Percentiles rank a stretch among this genome's conserved stretches.
These are phyloP conservation scores for Idaea biselata DNA, from an alignment of 2,888 invertebrate species.

Conservation along the genomic window DNA sequence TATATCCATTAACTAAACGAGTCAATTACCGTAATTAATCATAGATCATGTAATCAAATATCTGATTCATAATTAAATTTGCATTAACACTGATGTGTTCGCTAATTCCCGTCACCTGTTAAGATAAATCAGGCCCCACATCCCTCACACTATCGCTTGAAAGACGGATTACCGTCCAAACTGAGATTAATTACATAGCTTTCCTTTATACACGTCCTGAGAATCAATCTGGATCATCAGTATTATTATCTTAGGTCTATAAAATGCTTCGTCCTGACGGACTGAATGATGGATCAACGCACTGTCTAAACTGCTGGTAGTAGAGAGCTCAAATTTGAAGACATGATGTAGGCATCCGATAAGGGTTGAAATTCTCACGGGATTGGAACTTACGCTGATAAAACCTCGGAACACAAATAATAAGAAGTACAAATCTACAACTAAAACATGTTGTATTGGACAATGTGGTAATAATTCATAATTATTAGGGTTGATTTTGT, in stretches of 20 bases:
- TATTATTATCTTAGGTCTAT: background rate
- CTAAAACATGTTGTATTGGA: no score
- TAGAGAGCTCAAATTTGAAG: no score
- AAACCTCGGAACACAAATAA: no score
- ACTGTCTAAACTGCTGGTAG: no score
- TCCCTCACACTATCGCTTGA: conserved; percentile 36
- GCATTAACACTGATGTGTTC: conserved; percentile 5
- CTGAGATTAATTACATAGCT: conserved; percentile 59
- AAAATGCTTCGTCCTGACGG: no score
- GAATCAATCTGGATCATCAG: background rate
- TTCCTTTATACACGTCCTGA: conserved; percentile 4
- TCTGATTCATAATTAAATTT: background rate
- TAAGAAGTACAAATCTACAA: no score
- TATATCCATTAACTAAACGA: background rate
- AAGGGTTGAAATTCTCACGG: no score
- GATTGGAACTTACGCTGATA: no score
- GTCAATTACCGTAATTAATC: conserved; percentile 6
- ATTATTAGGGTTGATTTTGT: no score
- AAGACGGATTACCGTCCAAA: conserved; percentile 58
- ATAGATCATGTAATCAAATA: conserved; percentile 7
- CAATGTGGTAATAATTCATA: no score
- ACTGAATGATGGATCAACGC: no score
- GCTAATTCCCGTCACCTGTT: conserved; percentile 17
- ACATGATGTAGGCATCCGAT: no score
- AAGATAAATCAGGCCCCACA: conserved; percentile 26